phyloP scores from a whole-genome alignment of 2,113 vertebrate species.

The Pao palembangensis region DNA sequence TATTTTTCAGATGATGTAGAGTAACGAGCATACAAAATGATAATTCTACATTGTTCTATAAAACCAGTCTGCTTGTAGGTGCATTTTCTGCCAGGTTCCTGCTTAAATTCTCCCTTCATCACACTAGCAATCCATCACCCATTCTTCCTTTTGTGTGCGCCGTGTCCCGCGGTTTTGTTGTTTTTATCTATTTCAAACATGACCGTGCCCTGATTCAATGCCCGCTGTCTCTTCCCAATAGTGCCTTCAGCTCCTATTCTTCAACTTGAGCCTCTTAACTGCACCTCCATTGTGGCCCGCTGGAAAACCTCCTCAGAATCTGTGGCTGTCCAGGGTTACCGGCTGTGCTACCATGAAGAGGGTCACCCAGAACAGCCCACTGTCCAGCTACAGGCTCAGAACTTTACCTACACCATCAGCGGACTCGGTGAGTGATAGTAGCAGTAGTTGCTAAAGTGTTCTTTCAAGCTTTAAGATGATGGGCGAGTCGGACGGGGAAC shows the following conservation, averaged over 20 bases:
- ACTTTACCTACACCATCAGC: conserved; percentile 79
- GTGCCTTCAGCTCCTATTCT: conserved; percentile 89
- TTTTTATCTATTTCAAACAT: conserved; percentile 4
- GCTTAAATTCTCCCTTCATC: neutral
- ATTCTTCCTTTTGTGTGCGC: too few species aligned
- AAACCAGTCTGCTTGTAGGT: neutral
- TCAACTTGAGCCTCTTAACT: conserved; percentile 89
- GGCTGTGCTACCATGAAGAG: conserved; percentile 88
- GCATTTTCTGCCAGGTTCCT: neutral
- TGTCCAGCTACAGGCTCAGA: conserved; percentile 75
- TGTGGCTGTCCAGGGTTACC: conserved; percentile 83
- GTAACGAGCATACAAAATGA: neutral
- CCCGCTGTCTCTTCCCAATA: conserved; percentile 51
- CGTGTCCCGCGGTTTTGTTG: neutral
- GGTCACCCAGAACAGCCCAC: conserved; percentile 84
- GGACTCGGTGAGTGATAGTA: conserved; percentile 87
- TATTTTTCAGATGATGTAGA: conserved; percentile 2
- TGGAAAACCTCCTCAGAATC: conserved; percentile 83
- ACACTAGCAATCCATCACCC: neutral
- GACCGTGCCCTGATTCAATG: conserved; percentile 13
- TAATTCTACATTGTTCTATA: neutral
- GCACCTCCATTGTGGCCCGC: conserved; percentile 86
- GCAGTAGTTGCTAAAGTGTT: neutral
- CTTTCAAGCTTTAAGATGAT: neutral
- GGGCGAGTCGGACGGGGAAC: neutral